Percentiles rank a stretch among this genome's conserved stretches.
phyloP scores from a whole-genome alignment of 2,888 invertebrate species.

The Caenorhabditis sulstoni region DNA sequence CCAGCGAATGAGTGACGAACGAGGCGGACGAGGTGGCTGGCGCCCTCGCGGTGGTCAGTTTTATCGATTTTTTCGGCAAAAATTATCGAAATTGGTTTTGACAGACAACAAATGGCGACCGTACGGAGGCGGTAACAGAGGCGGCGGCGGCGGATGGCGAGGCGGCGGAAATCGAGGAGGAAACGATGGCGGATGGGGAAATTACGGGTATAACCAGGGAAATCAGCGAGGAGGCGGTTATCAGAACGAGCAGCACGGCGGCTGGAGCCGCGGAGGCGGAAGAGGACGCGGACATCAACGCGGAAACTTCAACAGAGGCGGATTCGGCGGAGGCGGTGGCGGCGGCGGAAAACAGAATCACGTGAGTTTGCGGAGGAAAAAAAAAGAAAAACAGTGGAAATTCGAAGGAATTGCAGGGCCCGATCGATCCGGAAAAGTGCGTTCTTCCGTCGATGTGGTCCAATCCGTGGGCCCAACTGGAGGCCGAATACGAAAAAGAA shows the following conservation, averaged over 20 bases:
- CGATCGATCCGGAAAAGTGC: slow-evolving; percentile 29
- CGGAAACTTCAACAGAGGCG: slow-evolving; percentile 12
- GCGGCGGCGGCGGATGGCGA: slow-evolving; percentile 13
- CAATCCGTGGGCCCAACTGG: slow-evolving; percentile 50
- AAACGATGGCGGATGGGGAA: slow-evolving; percentile 11
- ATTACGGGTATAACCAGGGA: slow-evolving; percentile 5
- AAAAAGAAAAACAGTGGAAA: neutral
- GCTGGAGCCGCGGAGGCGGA: slow-evolving; percentile 19
- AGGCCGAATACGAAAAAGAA: slow-evolving; percentile 40
- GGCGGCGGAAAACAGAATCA: neutral
- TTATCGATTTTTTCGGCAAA: neutral
- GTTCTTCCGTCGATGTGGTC: slow-evolving; percentile 44
- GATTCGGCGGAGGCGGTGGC: slow-evolving; percentile 21
- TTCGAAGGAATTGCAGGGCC: slow-evolving; percentile 5
- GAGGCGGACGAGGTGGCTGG: slow-evolving; percentile 17
- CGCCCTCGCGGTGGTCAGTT: slow-evolving; percentile 22
- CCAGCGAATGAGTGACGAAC: slow-evolving; percentile 17
- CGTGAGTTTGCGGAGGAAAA: too few species aligned
- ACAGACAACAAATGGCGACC: slow-evolving; percentile 23
- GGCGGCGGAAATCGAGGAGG: slow-evolving; percentile 18
- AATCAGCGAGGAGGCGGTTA: slow-evolving; percentile 15
- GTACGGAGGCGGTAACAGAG: neutral
- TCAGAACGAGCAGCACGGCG: slow-evolving; percentile 10
- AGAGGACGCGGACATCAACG: slow-evolving; percentile 14
- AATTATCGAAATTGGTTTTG: neutral